Conservation (phyloP, 2,113 vertebrate species). For the Aptenodytes patagonicus region DNA sequence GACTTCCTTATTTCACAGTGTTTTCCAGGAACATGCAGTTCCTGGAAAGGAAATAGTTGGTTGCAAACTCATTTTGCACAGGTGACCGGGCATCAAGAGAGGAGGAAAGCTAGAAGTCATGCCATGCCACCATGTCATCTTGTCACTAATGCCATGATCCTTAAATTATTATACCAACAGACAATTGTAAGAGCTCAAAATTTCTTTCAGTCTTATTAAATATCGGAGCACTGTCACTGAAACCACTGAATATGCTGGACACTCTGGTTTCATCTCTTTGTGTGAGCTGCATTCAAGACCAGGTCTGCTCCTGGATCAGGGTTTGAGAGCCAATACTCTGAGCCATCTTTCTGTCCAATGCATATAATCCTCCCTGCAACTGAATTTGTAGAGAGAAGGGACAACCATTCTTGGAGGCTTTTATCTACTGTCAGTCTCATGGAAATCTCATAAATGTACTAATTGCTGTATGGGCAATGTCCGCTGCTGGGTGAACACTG, state of each 20-base stretch:
- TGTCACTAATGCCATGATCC: neutral
- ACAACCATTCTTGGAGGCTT: neutral
- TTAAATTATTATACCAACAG: neutral
- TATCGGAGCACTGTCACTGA: neutral
- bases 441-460: neutral
- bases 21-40: neutral
- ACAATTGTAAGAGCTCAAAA: neutral
- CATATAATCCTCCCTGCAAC: neutral
- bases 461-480: neutral
- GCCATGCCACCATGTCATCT: neutral
- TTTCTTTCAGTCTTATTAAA: neutral
- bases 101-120: neutral
- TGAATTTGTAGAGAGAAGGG: neutral
- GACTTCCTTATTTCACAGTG: neutral
- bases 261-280: neutral
- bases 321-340: neutral
- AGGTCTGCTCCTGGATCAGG: neutral
- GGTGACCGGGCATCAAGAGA: neutral
- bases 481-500: neutral
- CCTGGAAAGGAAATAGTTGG: neutral
- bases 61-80: neutral
- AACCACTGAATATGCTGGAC: neutral
- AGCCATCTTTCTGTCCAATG: neutral
- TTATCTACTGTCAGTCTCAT: rapidly evolving
- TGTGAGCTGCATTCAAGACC: neutral